Percentiles rank a stretch among this genome's conserved stretches.
These are phyloP conservation scores for Vireo griseus DNA, from an alignment of 2,797 vertebrate genomes.

Conservation along the genomic window DNA sequence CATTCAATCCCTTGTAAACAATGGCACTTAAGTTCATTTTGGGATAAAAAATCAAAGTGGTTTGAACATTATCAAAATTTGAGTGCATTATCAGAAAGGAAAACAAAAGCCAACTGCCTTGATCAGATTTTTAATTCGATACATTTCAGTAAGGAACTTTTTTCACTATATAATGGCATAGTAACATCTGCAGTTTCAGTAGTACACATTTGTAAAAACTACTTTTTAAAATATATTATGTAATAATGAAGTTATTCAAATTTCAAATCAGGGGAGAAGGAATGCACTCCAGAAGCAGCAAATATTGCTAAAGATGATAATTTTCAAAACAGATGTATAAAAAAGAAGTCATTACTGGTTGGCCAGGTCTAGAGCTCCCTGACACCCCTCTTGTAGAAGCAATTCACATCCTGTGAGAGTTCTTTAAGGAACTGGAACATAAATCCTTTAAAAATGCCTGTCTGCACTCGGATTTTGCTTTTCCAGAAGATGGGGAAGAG, in stretches of 20 bases:
- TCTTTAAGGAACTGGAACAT: not conserved
- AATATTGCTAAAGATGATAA: not conserved
- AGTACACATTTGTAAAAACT: not conserved
- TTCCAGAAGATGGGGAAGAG: not conserved
- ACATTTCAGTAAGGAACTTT: not conserved
- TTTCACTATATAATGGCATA: not conserved
- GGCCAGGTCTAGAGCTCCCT: not conserved
- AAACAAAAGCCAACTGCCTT: not conserved
- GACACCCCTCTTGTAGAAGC: not conserved
- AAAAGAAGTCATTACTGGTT: not conserved
- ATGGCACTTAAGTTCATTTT: not conserved
- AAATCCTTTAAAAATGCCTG: not conserved
- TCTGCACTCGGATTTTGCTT: not conserved
- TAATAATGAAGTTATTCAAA: not conserved
- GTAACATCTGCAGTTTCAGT: not conserved
- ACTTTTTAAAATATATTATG: not conserved
- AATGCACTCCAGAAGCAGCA: not conserved
- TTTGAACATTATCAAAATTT: not conserved
- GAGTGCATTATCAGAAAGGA: not conserved
- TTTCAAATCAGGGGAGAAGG: not conserved
- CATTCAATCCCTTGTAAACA: not conserved
- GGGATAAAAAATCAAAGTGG: not conserved
- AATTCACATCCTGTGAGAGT: not conserved
- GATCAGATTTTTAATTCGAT: not conserved
- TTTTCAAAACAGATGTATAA: not conserved